Base-by-base conservation (phyloP, 2,797 vertebrate genomes). In the Manis crassicaudata region DNA sequence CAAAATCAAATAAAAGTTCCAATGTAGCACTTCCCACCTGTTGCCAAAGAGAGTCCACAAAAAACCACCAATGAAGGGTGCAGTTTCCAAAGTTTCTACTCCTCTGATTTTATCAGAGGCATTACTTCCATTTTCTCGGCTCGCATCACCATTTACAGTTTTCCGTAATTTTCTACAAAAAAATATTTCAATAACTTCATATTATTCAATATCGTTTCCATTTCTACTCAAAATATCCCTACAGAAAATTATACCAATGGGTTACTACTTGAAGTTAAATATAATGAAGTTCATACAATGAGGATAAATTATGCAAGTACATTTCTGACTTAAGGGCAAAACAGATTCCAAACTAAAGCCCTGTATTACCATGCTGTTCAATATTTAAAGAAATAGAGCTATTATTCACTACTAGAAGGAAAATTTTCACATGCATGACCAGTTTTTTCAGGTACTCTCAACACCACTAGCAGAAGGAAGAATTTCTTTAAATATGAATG, bases 81-180 rank as follows among this genome's bases (percentile, higher is more conserved):
- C 56, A 77, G 98, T 84, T 37, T 97, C 97, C 77, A 96, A 5
- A 70, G 97, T 95, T 94, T 98, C 98, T 2, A 98, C 95, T 35
- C 82, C 94, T 97, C 94, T 98, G 85, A 29, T 81, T 97, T 97
- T 98, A 93, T 98, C 98, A 97, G 96, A 86, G 89, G 97, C 96
- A 52, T 94, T 95, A 29, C 79, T 97, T 97, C 40, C 94, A 95
- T 94, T 93, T 90, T 98, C 97, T 97, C 97, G 97, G 90, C 62
- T 98, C 94, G 98, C 98, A 81, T 98, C 98, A 21, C 94, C 96
- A 68, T 98, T 98, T 95, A 97, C 93, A 93, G 97, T 93, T 95
- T 98, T 99, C 84, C 98, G 98, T 84, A 98, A 98, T 97, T 98
- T 99, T 98, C 98, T 99, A 96, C 20, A 79, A 95, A 95, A 97